Base-by-base conservation (phyloP, 1,140 invertebrate species). In the Drosophila seguyi region DNA sequence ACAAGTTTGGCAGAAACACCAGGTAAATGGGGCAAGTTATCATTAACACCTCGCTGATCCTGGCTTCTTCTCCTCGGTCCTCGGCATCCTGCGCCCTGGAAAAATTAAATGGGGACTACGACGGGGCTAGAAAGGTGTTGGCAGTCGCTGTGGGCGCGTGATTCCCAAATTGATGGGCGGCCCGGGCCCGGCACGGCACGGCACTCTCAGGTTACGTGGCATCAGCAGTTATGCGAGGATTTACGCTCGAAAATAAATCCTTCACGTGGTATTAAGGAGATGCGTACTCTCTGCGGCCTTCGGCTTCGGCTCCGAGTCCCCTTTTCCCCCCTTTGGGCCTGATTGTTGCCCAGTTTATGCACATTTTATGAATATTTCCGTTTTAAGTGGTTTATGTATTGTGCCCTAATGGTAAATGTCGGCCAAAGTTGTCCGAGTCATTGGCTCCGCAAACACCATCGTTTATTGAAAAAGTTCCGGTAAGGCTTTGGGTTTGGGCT, bases 11-110 rank as follows among this genome's bases (percentile, higher is more conserved):
- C n/a, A 50, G 53, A 29, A 79, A 77, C 59, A 47, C 65, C 61
- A 56, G 34, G 57, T 59, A 45, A 74, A 83, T 84, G 41, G 48
- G 34, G 61, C 55, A 78, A 60, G 45, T 60, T 75, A 75, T 79
- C 80, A 82, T 82, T 83, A 82, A 82, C 80, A 83, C 80, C 80
- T 83, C 75, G 63, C 59, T 75, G 80, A 82, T 83, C 80, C 75
- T 13, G 59, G 36, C 31, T 13, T 14, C 63, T 36, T 20, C 50
- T 53, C 41, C n/a, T n/a, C n/a, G n/a, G 18, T n/a, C n/a, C 50
- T 29, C n/a, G 56, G 36, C 14, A 10, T 72, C 71, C 27, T 6
- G 57, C 34, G 38, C 57, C 27, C 52, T 22, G 57, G 58, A 55
- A 34, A 74, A 38, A 59, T 73, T 34, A 62, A 59, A 74, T 82